Percentiles rank a stretch among this genome's conserved stretches.
Conservation (phyloP, 2,113 vertebrate species). For the Cephalopholis sonnerati region DNA sequence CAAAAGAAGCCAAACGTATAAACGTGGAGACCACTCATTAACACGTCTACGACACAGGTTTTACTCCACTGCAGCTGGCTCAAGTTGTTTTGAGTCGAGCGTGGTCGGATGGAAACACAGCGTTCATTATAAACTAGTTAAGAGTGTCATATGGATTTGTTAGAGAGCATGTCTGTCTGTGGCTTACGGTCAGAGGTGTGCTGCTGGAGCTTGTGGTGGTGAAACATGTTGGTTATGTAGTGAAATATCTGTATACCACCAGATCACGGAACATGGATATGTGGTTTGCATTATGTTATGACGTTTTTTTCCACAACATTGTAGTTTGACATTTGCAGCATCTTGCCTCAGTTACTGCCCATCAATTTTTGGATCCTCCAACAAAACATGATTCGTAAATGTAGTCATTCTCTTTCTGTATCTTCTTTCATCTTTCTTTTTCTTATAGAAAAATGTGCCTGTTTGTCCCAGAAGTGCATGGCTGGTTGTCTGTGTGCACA, state of each 20-base stretch:
- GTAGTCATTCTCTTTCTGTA: slow-evolving; percentile 10
- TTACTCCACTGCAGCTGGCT: slow-evolving; percentile 46
- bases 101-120: neutral
- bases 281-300: slow-evolving; percentile 47
- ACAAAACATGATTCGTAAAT: slow-evolving; percentile 21
- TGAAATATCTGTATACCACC: slow-evolving; percentile 18
- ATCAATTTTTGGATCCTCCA: slow-evolving; percentile 21
- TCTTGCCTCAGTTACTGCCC: slow-evolving; percentile 44
- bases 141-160: slow-evolving; percentile 2
- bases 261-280: slow-evolving; percentile 15
- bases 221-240: slow-evolving; percentile 14
- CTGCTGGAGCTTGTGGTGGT: slow-evolving; percentile 9
- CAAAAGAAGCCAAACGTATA: slow-evolving; percentile 70
- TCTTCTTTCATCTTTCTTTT: neutral
- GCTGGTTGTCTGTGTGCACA: neutral
- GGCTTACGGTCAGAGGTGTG: slow-evolving; percentile 5
- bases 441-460: neutral
- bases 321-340: slow-evolving; percentile 52
- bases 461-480: neutral
- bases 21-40: slow-evolving; percentile 71
- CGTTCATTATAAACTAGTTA: slow-evolving; percentile 1
- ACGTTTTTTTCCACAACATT: slow-evolving; percentile 28
- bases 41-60: slow-evolving; percentile 66
- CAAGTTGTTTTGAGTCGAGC: slow-evolving; percentile 46
- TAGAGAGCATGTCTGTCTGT: slow-evolving; percentile 14